These are phyloP conservation scores for Acromyrmex echinatior DNA, from an alignment of 1,140 invertebrate species.

Conservation along the genomic window DNA sequence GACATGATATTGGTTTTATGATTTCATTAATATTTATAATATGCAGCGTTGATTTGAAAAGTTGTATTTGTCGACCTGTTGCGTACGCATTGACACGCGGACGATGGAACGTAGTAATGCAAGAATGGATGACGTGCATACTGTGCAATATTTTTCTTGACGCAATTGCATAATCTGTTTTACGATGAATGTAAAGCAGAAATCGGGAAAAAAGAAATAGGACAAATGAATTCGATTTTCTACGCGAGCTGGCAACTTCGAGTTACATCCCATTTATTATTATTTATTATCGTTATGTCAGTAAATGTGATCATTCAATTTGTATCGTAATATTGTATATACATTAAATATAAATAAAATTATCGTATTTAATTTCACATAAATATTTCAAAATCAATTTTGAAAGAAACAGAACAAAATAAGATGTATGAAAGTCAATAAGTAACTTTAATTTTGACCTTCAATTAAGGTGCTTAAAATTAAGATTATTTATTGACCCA, in stretches of 20 bases:
- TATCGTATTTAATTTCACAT: conserved; percentile 9
- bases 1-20: conserved; percentile 2
- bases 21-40: conserved; percentile 58
- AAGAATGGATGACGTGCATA: conserved; percentile 38
- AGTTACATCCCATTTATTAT: conserved; percentile 17
- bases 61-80: conserved; percentile 52
- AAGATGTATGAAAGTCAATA: not conserved
- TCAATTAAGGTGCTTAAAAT: no score
- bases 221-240: conserved; percentile 24
- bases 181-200: not conserved
- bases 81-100: conserved; percentile 22
- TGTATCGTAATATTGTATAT: not conserved
- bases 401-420: not conserved
- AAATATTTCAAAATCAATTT: not conserved
- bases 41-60: conserved; percentile 45
- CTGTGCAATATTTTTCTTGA: conserved; percentile 34
- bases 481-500: no score
- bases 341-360: conserved; percentile 10
- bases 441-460: no score
- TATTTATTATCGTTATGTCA: not conserved
- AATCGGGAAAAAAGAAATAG: not conserved
- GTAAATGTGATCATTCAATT: not conserved
- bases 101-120: not conserved
- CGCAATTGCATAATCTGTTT: not conserved
- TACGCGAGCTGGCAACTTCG: not conserved